Evolutionary conservation across 2,888 invertebrate genomes (phyloP), one percentile per base, ranked within the genome.

Genomic region (Spodoptera littoralis): DNA sequence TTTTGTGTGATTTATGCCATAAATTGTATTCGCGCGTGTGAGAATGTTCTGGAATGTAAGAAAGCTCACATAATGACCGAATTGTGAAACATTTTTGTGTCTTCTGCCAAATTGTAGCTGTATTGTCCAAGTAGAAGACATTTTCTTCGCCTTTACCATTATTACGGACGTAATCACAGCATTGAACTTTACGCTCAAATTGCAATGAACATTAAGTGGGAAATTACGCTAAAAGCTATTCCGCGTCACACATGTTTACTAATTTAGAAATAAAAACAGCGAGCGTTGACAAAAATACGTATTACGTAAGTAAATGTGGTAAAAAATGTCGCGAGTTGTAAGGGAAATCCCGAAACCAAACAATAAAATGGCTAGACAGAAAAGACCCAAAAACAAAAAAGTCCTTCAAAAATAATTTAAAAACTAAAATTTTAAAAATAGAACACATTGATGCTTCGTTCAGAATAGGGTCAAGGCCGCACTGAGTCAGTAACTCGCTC

Each of bases 1-100:
- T 70, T 70, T 76, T 71, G 60, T 79, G 86, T 89, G 88, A 87
- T 85, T 85, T 90, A 88, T 87, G 88, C 71, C 79, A 83, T 84
- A 87, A 86, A 86, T 82, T 82, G 79, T 79, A 77, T 87, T 87
- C 58, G 84, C 87, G 86, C 85, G 80, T 70, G 48, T 27, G 42
- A 51, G 65, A 76, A 77, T 48, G 59, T 72, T 81, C 64, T 74
- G 67, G 72, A 78, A 76, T 75, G 72, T 61, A 53, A 54, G 63
- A 67, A 70, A 68, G 69, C 65, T 65, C 36, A 58, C 51, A 50
- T 67, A 58, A 70, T 74, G 70, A 65, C 51, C 41, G 53, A 49
- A 65, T 73, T 57, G 45, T 62, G n/a, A 13, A 54, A n/a, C 11
- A 22, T 56, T 55, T 58, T 47, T 5, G 6, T 48, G 47, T 60